Percentiles rank a stretch among this genome's conserved stretches.
These are phyloP conservation scores for Pampusana beccarii DNA, from an alignment of 2,113 vertebrate species.

Conservation along the genomic window DNA sequence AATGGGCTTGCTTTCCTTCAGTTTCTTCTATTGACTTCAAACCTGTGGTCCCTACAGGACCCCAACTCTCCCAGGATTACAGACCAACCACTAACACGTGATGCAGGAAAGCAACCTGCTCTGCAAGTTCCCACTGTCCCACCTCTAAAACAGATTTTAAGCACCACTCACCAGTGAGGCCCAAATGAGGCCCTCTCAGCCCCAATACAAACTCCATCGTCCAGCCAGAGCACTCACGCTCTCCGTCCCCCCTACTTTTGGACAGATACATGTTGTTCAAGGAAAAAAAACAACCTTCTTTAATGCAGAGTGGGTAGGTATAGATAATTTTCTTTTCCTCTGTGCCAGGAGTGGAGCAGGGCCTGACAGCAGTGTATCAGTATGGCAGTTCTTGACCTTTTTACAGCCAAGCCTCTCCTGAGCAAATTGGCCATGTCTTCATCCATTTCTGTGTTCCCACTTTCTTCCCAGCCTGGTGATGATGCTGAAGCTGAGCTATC, in stretches of 20 bases:
- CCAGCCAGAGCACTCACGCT: rapidly evolving
- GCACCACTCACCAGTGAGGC: background rate
- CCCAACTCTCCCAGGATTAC: background rate
- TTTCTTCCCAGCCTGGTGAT: background rate
- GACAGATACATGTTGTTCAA: background rate
- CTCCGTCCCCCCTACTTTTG: background rate
- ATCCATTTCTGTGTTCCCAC: background rate
- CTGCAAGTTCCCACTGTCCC: background rate
- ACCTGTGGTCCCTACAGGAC: rapidly evolving
- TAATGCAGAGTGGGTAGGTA: background rate
- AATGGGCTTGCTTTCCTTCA: background rate
- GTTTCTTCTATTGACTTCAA: background rate
- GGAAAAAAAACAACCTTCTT: background rate
- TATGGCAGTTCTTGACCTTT: rapidly evolving
- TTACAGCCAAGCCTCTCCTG: background rate
- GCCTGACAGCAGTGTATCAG: background rate
- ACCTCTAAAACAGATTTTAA: background rate
- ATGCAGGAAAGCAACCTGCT: background rate
- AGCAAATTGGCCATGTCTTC: background rate
- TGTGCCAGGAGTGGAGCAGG: background rate
- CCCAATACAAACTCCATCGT: background rate
- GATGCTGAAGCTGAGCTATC: background rate
- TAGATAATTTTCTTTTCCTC: background rate
- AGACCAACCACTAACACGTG: background rate
- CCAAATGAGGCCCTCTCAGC: background rate